Percentiles rank a stretch among this genome's conserved stretches.
Evolutionary conservation across 2,888 invertebrate species (phyloP).

Genomic region (Philopedon plagiatum): DNA sequence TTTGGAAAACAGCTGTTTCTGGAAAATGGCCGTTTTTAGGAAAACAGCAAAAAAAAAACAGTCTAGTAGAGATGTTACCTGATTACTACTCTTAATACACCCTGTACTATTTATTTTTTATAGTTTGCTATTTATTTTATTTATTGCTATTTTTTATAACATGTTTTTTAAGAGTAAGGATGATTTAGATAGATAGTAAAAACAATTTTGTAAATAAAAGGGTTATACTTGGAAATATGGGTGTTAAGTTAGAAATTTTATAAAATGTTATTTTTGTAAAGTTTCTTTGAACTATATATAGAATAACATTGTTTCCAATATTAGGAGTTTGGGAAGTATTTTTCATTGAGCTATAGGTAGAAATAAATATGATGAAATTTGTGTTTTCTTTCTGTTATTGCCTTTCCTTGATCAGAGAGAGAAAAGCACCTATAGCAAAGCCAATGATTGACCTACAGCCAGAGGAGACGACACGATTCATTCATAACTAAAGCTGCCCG

Average conservation of each 20-base stretch:
- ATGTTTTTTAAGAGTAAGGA: background rate
- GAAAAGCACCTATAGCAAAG: too few relatives aligned
- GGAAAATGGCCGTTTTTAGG: too few relatives aligned
- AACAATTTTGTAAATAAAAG: slow-evolving; percentile 19
- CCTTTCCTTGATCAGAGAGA: too few relatives aligned
- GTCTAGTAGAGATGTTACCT: too few relatives aligned
- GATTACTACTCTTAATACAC: too few relatives aligned
- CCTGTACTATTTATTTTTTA: background rate
- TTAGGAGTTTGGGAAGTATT: slow-evolving; percentile 19
- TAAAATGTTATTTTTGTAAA: slow-evolving; percentile 25
- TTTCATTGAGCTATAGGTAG: background rate
- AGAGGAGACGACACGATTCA: too few relatives aligned
- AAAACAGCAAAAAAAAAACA: too few relatives aligned
- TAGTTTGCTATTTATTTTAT: slow-evolving; percentile 14
- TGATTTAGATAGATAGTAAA: background rate
- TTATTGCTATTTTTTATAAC: slow-evolving; percentile 22
- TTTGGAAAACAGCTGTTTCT: too few relatives aligned
- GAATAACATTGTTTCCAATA: slow-evolving; percentile 21
- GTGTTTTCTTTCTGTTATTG: too few relatives aligned
- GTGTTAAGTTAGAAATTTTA: slow-evolving; percentile 26
- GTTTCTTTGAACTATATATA: slow-evolving; percentile 13
- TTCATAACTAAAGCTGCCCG: too few relatives aligned
- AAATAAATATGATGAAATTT: background rate
- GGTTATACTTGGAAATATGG: slow-evolving; percentile 10
- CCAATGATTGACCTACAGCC: too few relatives aligned